phyloP scores from a whole-genome alignment of 2,888 invertebrate species.

The Oegoconia quadripuncta region DNA sequence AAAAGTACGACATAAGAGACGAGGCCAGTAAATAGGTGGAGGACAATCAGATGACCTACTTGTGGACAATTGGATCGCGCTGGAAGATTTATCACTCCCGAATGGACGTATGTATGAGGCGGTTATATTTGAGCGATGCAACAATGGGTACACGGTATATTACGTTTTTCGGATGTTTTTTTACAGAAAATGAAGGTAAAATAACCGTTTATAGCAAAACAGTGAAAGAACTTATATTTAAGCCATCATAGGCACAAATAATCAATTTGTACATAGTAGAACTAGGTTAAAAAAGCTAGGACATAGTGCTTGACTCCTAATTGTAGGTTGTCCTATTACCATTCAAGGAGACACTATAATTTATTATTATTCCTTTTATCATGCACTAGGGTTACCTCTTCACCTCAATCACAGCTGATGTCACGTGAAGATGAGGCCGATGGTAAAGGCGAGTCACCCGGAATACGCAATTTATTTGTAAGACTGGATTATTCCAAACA shows the following conservation, averaged over 20 bases:
- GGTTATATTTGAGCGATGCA: constrained; percentile 33
- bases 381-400: too few species aligned
- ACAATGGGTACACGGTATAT: constrained; percentile 29
- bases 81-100: constrained; percentile 58
- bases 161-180: constrained; percentile 9
- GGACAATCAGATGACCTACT: constrained; percentile 70
- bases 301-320: too few species aligned
- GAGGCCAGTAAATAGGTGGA: constrained; percentile 54
- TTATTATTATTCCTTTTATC: too few species aligned
- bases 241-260: too few species aligned
- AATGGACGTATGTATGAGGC: constrained; percentile 32
- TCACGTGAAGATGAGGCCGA: too few species aligned
- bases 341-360: too few species aligned
- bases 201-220: constrained; percentile 13
- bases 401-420: too few species aligned
- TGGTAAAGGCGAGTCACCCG: too few species aligned
- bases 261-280: too few species aligned
- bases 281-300: background rate
- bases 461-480: too few species aligned
- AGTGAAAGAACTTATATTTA: background rate
- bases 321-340: too few species aligned
- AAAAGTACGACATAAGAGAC: constrained; percentile 53
- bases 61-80: constrained; percentile 65
- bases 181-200: constrained; percentile 7
- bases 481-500: too few species aligned